Percentiles rank a stretch among this genome's conserved stretches.
Evolutionary conservation across 2,797 vertebrate genomes (phyloP).

Genomic region (Poecilia velifera): DNA sequence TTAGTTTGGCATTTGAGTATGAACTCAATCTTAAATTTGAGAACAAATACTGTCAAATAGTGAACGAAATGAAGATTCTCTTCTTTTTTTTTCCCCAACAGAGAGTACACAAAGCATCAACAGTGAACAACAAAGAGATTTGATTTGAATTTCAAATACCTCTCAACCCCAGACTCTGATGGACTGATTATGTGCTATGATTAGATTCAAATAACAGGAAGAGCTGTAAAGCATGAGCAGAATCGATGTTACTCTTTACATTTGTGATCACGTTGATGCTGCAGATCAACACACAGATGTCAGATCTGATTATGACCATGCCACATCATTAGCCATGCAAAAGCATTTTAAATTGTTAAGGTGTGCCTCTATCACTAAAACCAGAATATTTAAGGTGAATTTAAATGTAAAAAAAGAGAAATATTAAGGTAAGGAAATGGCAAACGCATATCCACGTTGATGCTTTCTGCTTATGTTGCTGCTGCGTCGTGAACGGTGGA

Average conservation of each 20-base stretch:
- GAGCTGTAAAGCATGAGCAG: constrained; percentile 29
- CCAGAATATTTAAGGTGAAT: neutral
- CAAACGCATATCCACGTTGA: neutral
- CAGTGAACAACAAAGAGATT: constrained; percentile 20
- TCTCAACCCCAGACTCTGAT: neutral
- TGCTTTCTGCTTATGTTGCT: neutral
- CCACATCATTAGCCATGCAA: neutral
- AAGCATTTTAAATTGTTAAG: neutral
- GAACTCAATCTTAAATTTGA: neutral
- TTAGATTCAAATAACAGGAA: constrained; percentile 19
- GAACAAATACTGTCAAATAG: neutral
- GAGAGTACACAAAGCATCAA: neutral
- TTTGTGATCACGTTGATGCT: neutral
- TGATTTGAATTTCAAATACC: constrained; percentile 40
- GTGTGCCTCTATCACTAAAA: neutral
- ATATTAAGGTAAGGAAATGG: neutral
- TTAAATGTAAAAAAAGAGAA: neutral
- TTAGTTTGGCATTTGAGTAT: neutral
- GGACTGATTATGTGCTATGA: neutral
- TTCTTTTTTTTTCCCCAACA: neutral
- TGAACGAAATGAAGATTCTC: neutral
- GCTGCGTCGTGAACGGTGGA: neutral
- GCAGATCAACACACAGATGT: constrained; percentile 27
- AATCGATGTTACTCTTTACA: constrained; percentile 10
- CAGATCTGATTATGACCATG: constrained; percentile 7